Percentiles rank a stretch among this genome's conserved stretches.
Evolutionary conservation across 1,140 invertebrate genomes (phyloP).

Genomic region (Pogonomyrmex barbatus): DNA sequence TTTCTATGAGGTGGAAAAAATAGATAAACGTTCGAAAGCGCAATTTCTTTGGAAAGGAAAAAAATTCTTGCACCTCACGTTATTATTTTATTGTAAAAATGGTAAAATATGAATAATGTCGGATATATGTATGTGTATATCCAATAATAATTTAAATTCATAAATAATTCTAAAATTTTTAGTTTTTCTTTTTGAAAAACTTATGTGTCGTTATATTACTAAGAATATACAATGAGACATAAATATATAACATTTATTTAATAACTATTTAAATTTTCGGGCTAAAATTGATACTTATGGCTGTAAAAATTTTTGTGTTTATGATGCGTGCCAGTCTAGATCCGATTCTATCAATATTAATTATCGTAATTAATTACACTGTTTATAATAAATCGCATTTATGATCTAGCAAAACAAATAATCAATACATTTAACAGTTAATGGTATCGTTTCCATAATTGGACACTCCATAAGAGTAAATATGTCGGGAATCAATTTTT

Average conservation of each 20-base stretch:
- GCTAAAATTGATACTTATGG: neutral
- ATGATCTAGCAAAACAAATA: neutral
- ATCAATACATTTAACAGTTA: neutral
- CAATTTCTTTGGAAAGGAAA: neutral
- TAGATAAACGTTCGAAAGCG: constrained; percentile 14
- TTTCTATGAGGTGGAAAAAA: neutral
- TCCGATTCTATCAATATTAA: neutral
- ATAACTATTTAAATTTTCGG: neutral
- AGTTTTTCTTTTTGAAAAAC: neutral
- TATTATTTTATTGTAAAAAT: neutral
- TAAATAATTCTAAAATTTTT: neutral
- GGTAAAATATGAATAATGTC: neutral
- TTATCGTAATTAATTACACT: constrained; percentile 1
- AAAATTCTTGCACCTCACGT: neutral
- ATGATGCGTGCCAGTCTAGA: neutral
- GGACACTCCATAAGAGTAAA: neutral
- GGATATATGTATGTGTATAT: neutral
- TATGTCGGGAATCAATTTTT: constrained; percentile 36
- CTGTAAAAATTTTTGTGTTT: neutral
- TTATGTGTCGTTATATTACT: neutral
- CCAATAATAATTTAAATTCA: neutral
- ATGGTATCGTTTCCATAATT: neutral
- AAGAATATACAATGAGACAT: neutral
- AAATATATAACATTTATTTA: neutral
- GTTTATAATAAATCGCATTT: neutral